These are phyloP conservation scores for Phylloscopus trochiloides DNA, from an alignment of 2,113 vertebrate species.

Conservation along the genomic window DNA sequence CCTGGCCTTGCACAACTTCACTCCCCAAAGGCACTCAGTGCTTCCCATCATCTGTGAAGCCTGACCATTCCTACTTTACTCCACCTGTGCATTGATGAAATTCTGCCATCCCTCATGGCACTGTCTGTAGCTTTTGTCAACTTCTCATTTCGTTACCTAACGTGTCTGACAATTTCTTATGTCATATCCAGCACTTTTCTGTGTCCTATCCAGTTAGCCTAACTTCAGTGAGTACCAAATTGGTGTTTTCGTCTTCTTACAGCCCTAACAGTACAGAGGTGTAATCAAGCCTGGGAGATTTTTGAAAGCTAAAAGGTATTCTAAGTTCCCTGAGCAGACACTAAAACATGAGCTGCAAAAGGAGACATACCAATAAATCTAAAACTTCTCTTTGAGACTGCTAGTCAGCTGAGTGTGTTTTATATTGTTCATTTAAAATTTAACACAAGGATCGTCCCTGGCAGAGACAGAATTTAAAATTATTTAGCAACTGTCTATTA, in stretches of 20 bases:
- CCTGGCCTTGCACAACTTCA: background rate
- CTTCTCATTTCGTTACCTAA: background rate
- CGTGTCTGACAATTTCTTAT: background rate
- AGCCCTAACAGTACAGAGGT: background rate
- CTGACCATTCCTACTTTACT: background rate
- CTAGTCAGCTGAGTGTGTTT: background rate
- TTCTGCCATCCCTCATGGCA: background rate
- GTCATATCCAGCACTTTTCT: background rate
- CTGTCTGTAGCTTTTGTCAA: background rate
- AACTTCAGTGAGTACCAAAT: background rate
- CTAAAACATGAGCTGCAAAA: background rate
- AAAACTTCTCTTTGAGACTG: background rate
- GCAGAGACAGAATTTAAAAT: background rate
- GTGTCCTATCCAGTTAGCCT: background rate
- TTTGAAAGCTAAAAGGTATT: background rate
- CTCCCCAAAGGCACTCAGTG: background rate
- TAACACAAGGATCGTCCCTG: background rate
- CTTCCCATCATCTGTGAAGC: fast-evolving
- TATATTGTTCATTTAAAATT: background rate
- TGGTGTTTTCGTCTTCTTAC: background rate
- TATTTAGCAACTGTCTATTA: background rate
- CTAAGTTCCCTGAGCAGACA: background rate
- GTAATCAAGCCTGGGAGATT: background rate
- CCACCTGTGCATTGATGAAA: fast-evolving
- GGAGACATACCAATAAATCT: background rate